A percentile compares a stretch with the other conserved stretches of the same genome.
Evolutionary conservation across 2,797 vertebrate genomes (phyloP).

Genomic region (Limnodromus scolopaceus): DNA sequence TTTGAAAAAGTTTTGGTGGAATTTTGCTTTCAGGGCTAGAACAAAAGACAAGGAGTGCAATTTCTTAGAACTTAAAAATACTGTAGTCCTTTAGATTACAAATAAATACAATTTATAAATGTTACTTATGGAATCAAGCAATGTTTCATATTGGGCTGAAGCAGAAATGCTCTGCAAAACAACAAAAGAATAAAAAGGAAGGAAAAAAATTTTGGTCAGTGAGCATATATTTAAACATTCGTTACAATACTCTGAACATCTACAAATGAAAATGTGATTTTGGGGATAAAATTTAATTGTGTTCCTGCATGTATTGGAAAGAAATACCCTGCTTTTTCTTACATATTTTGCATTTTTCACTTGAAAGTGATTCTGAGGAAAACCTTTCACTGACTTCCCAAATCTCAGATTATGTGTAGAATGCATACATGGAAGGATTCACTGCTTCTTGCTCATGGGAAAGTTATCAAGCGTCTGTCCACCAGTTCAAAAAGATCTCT

Average conservation of each 20-base stretch:
- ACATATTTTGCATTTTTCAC: neutral
- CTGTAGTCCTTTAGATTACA: neutral
- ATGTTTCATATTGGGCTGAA: neutral
- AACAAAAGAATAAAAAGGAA: neutral
- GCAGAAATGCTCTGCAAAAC: neutral
- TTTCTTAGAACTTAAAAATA: neutral
- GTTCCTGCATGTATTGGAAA: neutral
- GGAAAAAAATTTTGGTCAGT: neutral
- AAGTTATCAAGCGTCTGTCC: slow-evolving; percentile 16
- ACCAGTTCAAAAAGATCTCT: slow-evolving; percentile 54
- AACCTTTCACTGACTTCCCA: neutral
- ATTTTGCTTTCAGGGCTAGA: neutral
- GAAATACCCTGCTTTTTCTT: neutral
- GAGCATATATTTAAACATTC: neutral
- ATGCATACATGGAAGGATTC: neutral
- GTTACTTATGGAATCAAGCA: neutral
- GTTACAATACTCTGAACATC: neutral
- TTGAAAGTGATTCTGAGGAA: neutral
- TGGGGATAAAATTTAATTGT: neutral
- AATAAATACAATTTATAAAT: neutral
- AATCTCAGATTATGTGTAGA: neutral
- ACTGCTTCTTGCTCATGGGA: slow-evolving; percentile 42
- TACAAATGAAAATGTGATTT: neutral
- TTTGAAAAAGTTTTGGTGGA: neutral
- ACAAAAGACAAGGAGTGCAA: neutral